A percentile compares a stretch with the other conserved stretches of the same genome.
phyloP scores from a whole-genome alignment of 2,113 vertebrate genomes.

The Ahaetulla prasina region DNA sequence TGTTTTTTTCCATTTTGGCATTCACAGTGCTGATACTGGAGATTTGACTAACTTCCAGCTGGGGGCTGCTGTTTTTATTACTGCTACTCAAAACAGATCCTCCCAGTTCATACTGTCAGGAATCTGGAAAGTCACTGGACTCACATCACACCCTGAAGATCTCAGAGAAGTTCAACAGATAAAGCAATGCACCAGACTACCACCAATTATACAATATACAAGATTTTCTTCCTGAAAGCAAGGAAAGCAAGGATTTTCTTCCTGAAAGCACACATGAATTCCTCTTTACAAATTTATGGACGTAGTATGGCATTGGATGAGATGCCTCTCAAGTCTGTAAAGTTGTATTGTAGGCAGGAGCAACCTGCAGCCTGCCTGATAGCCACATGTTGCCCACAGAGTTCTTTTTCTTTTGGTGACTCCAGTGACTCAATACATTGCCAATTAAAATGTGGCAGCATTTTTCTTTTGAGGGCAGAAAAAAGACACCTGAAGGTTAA shows the following conservation, averaged over 20 bases:
- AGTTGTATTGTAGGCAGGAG: neutral
- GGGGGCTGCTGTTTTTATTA: slow-evolving; percentile 69
- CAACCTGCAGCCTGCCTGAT: neutral
- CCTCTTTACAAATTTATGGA: neutral
- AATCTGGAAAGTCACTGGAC: slow-evolving; percentile 69
- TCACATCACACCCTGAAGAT: slow-evolving; percentile 60
- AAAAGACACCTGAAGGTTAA: neutral
- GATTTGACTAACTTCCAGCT: slow-evolving; percentile 67
- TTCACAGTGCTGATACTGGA: slow-evolving; percentile 65
- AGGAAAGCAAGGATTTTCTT: no score
- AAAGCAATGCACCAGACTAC: slow-evolving; percentile 51
- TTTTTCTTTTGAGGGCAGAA: neutral
- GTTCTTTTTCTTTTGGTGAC: neutral
- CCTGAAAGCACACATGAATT: neutral
- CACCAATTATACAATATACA: neutral
- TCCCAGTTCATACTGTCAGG: slow-evolving; percentile 61
- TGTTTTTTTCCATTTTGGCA: slow-evolving; percentile 55
- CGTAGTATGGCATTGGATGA: neutral
- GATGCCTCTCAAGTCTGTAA: neutral
- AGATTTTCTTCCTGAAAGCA: neutral
- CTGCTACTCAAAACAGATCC: slow-evolving; percentile 70
- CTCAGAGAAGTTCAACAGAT: slow-evolving; percentile 55
- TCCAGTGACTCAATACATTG: neutral
- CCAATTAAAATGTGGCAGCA: neutral
- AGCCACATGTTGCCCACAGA: neutral